A percentile compares a stretch with the other conserved stretches of the same genome.
Conservation (phyloP, 1,140 invertebrate species). For the Spodoptera litura region DNA sequence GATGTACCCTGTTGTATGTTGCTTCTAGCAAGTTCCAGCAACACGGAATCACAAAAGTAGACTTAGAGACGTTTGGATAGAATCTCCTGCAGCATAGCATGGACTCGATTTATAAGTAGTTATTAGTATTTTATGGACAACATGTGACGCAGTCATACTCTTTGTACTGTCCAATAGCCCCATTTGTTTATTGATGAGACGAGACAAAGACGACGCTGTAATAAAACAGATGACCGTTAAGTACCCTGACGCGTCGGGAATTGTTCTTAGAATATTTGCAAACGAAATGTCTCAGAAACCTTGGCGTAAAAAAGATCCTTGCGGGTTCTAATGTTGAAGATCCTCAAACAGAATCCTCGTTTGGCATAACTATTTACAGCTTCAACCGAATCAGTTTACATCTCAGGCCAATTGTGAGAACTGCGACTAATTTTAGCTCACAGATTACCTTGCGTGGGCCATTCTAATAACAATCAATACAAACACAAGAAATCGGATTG, state of each 20-base stretch:
- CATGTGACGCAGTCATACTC: not conserved
- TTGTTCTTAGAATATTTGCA: conserved; percentile 1
- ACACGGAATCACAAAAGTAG: not conserved
- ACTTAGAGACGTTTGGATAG: not conserved
- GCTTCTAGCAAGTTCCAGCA: not conserved
- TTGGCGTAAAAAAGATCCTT: not conserved
- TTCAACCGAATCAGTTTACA: not conserved
- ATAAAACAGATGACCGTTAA: conserved; percentile 31
- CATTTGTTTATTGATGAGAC: conserved; percentile 26
- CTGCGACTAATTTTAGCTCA: conserved; percentile 30
- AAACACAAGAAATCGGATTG: conserved; percentile 15
- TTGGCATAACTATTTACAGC: too few species aligned
- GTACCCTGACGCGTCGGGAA: not conserved
- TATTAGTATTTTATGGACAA: not conserved
- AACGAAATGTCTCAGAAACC: not conserved
- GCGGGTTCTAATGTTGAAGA: not conserved
- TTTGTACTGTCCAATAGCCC: not conserved
- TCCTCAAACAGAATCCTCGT: too few species aligned
- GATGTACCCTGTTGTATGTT: not conserved
- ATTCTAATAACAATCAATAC: conserved; percentile 31
- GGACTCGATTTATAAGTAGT: not conserved
- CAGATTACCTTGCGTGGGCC: conserved; percentile 14
- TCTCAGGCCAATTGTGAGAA: not conserved
- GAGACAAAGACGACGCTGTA: conserved; percentile 16
- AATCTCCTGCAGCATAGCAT: too few species aligned